Evolutionary conservation across 1,140 invertebrate genomes (phyloP).

Genomic region (Monomorium pharaonis): DNA sequence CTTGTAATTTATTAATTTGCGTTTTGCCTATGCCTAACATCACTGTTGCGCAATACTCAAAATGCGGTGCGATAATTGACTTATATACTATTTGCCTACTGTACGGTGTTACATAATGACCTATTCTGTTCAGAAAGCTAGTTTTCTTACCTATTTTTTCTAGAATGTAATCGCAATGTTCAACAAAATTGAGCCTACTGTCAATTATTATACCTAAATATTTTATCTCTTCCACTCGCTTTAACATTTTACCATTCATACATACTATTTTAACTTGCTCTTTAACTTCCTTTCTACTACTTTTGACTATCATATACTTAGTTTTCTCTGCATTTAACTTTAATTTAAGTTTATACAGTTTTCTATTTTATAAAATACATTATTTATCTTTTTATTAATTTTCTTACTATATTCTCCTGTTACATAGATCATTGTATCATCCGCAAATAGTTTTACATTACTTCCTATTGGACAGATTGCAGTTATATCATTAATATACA

Average conservation of each 20-base stretch:
- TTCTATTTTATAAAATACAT: slow-evolving; percentile 3
- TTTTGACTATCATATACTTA: too few species aligned
- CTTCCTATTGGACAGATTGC: not conserved
- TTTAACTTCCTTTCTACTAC: not conserved
- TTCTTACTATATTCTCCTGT: not conserved
- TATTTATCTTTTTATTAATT: too few species aligned
- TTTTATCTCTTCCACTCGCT: slow-evolving; percentile 13
- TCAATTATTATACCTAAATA: slow-evolving; percentile 18
- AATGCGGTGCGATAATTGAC: too few species aligned
- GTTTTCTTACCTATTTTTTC: not conserved
- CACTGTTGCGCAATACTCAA: slow-evolving; percentile 31
- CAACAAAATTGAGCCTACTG: slow-evolving; percentile 4
- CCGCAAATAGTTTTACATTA: not conserved
- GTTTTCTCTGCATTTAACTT: not conserved
- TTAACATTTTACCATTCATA: not conserved
- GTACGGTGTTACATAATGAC: not conserved
- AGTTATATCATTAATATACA: too few species aligned
- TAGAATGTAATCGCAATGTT: not conserved
- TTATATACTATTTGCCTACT: too few species aligned
- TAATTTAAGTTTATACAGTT: not conserved
- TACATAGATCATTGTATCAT: not conserved
- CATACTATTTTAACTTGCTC: not conserved
- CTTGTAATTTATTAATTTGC: slow-evolving; percentile 13
- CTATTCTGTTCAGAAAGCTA: slow-evolving; percentile 5
- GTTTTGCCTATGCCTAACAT: not conserved